phyloP scores from a whole-genome alignment of 1,140 invertebrate genomes.

The Meloidogyne floridensis region DNA sequence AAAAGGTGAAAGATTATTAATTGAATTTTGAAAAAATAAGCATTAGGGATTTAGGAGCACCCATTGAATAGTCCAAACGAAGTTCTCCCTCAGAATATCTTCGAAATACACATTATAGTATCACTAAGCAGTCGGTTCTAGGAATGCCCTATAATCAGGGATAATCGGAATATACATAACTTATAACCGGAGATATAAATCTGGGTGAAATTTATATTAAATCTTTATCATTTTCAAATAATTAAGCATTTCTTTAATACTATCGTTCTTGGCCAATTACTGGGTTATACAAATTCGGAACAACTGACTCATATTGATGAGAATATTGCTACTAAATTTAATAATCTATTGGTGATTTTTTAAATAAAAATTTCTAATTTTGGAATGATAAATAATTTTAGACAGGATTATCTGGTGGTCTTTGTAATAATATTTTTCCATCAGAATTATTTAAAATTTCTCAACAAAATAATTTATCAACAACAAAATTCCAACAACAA shows the following conservation, averaged over 20 bases:
- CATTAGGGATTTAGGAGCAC: too few relatives aligned
- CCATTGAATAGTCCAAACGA: too few relatives aligned
- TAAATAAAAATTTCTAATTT: background rate
- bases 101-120: too few relatives aligned
- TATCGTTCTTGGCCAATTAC: constrained; percentile 52
- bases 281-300: constrained; percentile 35
- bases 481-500: too few relatives aligned
- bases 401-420: constrained; percentile 18
- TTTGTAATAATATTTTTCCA: constrained; percentile 24
- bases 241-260: constrained; percentile 55
- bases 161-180: too few relatives aligned
- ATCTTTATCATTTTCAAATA: background rate
- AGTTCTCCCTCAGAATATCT: too few relatives aligned
- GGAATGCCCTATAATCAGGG: too few relatives aligned
- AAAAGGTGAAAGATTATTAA: constrained; percentile 30
- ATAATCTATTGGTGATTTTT: constrained; percentile 31
- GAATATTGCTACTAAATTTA: constrained; percentile 23
- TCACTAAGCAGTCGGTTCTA: too few relatives aligned
- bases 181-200: too few relatives aligned
- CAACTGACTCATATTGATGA: constrained; percentile 30
- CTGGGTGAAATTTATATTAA: too few relatives aligned
- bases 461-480: constrained; percentile 8
- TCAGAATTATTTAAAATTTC: constrained; percentile 21
- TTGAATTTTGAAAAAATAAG: too few relatives aligned
- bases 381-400: background rate